phyloP scores from a whole-genome alignment of 2,113 vertebrate species.

The Manacus vitellinus region DNA sequence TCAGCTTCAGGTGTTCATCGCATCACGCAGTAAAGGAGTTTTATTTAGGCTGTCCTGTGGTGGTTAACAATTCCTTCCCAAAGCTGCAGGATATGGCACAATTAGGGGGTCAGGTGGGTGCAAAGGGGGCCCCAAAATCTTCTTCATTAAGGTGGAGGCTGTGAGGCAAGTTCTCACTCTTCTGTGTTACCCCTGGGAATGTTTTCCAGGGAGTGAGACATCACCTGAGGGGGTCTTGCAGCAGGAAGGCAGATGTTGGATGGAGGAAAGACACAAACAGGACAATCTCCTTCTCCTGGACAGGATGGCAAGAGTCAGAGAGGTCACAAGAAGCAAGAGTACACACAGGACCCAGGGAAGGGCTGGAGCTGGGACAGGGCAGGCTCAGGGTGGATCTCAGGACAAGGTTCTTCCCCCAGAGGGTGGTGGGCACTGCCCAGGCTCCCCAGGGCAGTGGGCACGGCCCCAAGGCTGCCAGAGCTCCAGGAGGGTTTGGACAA shows the following conservation, averaged over 20 bases:
- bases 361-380: not conserved
- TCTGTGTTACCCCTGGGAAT: not conserved
- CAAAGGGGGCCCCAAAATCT: not conserved
- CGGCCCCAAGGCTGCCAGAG: not conserved
- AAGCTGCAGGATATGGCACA: not conserved
- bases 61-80: not conserved
- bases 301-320: not conserved
- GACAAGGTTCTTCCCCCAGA: not conserved
- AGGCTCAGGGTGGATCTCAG: not conserved
- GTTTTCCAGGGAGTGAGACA: not conserved
- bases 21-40: not conserved
- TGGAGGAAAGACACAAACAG: not conserved
- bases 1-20: not conserved
- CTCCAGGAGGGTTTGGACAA: not conserved
- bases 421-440: not conserved
- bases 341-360: not conserved
- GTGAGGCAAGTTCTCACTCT: not conserved
- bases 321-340: not conserved
- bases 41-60: fast-evolving
- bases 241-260: not conserved
- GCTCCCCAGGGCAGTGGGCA: not conserved
- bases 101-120: not conserved
- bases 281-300: not conserved
- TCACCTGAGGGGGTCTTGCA: not conserved
- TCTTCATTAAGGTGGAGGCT: not conserved